Evolutionary conservation across 2,797 vertebrate genomes (phyloP).

Genomic region (Gobionotothen gibberifrons): DNA sequence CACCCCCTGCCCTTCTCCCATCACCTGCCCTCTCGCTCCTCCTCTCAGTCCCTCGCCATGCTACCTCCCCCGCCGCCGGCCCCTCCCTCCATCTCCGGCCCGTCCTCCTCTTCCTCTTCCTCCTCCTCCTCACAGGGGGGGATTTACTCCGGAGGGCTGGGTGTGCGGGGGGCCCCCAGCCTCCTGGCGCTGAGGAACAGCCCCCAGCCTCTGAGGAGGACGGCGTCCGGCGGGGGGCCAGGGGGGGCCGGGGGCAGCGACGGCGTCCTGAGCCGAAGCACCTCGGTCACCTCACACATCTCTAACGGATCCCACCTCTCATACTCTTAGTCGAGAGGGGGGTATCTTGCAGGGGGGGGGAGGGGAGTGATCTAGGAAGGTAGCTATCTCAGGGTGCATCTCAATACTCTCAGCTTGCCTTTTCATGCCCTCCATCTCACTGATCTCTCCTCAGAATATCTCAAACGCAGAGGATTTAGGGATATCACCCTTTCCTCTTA

Average conservation of each 20-base stretch:
- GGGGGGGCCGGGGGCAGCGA: slow-evolving; percentile 84
- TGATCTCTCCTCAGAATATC: slow-evolving; percentile 31
- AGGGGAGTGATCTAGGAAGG: slow-evolving; percentile 51
- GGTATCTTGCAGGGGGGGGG: slow-evolving; percentile 4
- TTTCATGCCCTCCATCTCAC: slow-evolving; percentile 30
- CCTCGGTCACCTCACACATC: slow-evolving; percentile 94
- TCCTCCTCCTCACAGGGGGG: slow-evolving; percentile 82
- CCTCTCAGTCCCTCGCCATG: slow-evolving; percentile 87
- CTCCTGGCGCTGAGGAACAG: slow-evolving; percentile 91
- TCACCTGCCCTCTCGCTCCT: slow-evolving; percentile 86
- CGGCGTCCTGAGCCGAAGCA: slow-evolving; percentile 89
- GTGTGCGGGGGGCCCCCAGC: slow-evolving; percentile 81
- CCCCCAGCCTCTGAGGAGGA: slow-evolving; percentile 91
- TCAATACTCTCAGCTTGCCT: slow-evolving; percentile 67
- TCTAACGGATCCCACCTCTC: slow-evolving; percentile 93
- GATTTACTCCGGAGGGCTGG: slow-evolving; percentile 77
- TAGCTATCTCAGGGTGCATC: slow-evolving; percentile 68
- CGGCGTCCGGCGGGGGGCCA: slow-evolving; percentile 88
- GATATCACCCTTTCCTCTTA: slow-evolving; percentile 17
- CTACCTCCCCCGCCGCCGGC: slow-evolving; percentile 83
- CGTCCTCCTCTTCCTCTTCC: slow-evolving; percentile 80
- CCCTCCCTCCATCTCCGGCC: slow-evolving; percentile 85
- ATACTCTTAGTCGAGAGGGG: slow-evolving; percentile 84
- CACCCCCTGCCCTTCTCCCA: slow-evolving; percentile 86
- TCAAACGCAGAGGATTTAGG: slow-evolving; percentile 25